Percentiles rank a stretch among this genome's conserved stretches.
These are phyloP conservation scores for Nemotelus nigrinus DNA, from an alignment of 2,888 invertebrate genomes.

Conservation along the genomic window DNA sequence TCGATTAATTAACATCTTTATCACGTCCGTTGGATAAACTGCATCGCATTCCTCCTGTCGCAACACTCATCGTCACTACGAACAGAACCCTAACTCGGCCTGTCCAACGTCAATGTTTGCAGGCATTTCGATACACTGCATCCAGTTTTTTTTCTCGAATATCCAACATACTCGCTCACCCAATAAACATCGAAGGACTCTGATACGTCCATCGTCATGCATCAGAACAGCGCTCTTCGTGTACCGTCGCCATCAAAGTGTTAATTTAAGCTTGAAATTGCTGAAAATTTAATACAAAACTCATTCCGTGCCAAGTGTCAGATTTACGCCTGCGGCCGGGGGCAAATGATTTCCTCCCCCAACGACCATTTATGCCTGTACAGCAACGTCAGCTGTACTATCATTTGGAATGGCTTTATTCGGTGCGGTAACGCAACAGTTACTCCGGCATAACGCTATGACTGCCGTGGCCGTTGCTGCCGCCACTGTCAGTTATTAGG, in stretches of 20 bases:
- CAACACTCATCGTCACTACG: background rate
- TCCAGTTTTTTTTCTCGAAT: background rate
- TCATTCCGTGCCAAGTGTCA: background rate
- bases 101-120: no score
- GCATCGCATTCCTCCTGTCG: background rate
- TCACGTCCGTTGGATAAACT: background rate
- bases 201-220: background rate
- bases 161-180: background rate
- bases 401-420: slow-evolving; percentile 15
- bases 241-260: slow-evolving; percentile 16
- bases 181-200: background rate
- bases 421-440: slow-evolving; percentile 14
- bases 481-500: slow-evolving; percentile 22
- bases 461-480: background rate
- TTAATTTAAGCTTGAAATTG: slow-evolving; percentile 43
- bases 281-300: slow-evolving; percentile 44
- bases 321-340: background rate
- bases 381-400: background rate
- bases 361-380: background rate
- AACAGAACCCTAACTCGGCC: no score
- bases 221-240: no score
- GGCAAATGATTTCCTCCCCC: no score
- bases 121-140: background rate
- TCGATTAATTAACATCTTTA: slow-evolving; percentile 19
- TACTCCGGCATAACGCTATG: background rate